Percentiles rank a stretch among this genome's conserved stretches.
phyloP scores from a whole-genome alignment of 2,888 invertebrate genomes.

The Zele albiditarsus region DNA sequence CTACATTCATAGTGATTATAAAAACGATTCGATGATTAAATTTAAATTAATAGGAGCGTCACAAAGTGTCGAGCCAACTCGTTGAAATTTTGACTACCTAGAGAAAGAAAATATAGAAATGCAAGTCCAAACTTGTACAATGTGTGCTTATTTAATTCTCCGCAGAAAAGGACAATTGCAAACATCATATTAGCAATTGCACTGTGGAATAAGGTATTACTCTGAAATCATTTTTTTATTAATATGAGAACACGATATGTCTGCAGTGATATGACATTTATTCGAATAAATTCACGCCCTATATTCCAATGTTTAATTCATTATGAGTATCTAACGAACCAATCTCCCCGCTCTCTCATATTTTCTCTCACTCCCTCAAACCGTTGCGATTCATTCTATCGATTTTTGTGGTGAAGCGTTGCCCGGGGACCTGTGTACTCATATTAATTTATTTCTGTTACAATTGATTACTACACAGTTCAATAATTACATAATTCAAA shows the following conservation, averaged over 20 bases:
- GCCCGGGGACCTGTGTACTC: neutral
- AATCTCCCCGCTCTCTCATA: neutral
- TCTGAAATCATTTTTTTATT: neutral
- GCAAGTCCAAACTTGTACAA: too few relatives aligned
- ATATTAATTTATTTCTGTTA: neutral
- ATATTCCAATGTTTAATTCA: neutral
- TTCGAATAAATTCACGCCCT: neutral
- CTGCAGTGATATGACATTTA: slow-evolving; percentile 10
- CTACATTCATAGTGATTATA: too few relatives aligned
- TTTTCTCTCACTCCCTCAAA: neutral
- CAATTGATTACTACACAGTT: neutral
- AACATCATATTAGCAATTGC: too few relatives aligned
- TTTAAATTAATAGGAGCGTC: too few relatives aligned
- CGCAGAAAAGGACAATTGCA: too few relatives aligned
- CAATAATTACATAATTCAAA: neutral
- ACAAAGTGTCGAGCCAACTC: too few relatives aligned
- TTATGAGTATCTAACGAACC: neutral
- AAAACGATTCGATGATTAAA: too few relatives aligned
- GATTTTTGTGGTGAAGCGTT: neutral
- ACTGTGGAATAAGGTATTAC: too few relatives aligned
- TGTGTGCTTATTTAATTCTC: too few relatives aligned
- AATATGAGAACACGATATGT: neutral
- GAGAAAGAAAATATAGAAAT: too few relatives aligned
- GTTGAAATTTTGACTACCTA: too few relatives aligned
- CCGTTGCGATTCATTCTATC: neutral